These are phyloP conservation scores for Pipa parva DNA, from an alignment of 2,113 vertebrate species.

Conservation along the genomic window DNA sequence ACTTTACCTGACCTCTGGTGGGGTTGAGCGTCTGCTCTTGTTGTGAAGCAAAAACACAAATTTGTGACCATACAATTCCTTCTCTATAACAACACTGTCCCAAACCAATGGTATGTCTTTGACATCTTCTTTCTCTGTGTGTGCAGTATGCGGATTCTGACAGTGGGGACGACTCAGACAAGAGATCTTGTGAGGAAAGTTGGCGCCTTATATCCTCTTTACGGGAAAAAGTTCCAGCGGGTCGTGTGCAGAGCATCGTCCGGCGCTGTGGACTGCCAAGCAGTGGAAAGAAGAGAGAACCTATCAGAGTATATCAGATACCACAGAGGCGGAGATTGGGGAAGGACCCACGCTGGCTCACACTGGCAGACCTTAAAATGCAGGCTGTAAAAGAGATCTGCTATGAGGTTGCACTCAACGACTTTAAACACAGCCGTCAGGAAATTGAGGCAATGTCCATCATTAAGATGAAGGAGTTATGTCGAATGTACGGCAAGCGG, in stretches of 20 bases:
- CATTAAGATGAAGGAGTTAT: constrained; percentile 83
- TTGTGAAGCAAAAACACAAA: too few relatives aligned
- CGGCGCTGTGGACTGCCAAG: constrained; percentile 81
- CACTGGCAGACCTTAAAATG: constrained; percentile 72
- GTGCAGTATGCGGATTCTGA: constrained; percentile 76
- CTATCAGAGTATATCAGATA: constrained; percentile 78
- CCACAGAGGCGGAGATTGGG: constrained; percentile 75
- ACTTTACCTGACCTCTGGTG: too few relatives aligned
- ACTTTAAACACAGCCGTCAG: constrained; percentile 77
- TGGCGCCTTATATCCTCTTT: constrained; percentile 83
- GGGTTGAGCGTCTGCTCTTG: too few relatives aligned
- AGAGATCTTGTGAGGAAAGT: constrained; percentile 84
- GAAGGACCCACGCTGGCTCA: constrained; percentile 75
- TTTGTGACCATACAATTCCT: too few relatives aligned
- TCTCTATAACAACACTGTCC: too few relatives aligned
- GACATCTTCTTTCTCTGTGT: neutral
- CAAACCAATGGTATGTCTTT: too few relatives aligned
- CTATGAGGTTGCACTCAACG: constrained; percentile 81
- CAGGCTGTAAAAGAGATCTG: constrained; percentile 88
- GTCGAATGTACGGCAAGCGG: constrained; percentile 72
- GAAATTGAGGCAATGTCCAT: constrained; percentile 83
- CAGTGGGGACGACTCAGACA: constrained; percentile 83
- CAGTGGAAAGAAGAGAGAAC: constrained; percentile 78
- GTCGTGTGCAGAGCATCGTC: constrained; percentile 80
- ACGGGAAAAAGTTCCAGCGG: constrained; percentile 77